These are phyloP conservation scores for Miichthys miiuy DNA, from an alignment of 2,797 vertebrate species.

Conservation along the genomic window DNA sequence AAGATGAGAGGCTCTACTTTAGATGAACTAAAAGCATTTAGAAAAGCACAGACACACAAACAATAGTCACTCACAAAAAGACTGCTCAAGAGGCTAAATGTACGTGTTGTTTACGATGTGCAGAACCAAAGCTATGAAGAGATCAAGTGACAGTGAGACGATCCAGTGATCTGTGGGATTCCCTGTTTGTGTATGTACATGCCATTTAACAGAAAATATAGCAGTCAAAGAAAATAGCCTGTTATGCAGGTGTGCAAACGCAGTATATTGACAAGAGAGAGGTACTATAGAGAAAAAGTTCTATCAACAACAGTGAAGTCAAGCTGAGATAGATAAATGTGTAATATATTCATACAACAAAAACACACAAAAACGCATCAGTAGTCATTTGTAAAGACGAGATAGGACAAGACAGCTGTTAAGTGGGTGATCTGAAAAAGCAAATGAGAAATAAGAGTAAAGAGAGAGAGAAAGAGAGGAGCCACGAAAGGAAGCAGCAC, in stretches of 20 bases:
- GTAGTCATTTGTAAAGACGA: not conserved
- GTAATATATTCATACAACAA: conserved; percentile 13
- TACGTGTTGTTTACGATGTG: conserved; percentile 3
- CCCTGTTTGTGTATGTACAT: not conserved
- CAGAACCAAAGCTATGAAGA: conserved; percentile 8
- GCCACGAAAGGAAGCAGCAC: conserved; percentile 47
- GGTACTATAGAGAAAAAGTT: not conserved
- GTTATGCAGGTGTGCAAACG: not conserved
- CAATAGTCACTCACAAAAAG: not conserved
- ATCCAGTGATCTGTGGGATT: not conserved
- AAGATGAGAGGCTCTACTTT: not conserved
- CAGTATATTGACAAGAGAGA: not conserved
- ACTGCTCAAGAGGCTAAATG: not conserved
- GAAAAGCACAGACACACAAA: not conserved
- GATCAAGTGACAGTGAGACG: conserved; percentile 22
- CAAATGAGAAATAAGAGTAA: not conserved
- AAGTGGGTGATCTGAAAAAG: conserved; percentile 35
- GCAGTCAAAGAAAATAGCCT: conserved; percentile 5
- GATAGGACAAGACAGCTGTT: conserved; percentile 12
- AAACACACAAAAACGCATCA: conserved; percentile 16
- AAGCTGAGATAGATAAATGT: not conserved
- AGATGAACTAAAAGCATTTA: not conserved
- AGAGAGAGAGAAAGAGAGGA: conserved; percentile 11
- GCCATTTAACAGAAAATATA: not conserved
- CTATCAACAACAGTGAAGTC: not conserved